These are phyloP conservation scores for Aptenodytes forsteri DNA, from an alignment of 2,113 vertebrate genomes.

Conservation along the genomic window DNA sequence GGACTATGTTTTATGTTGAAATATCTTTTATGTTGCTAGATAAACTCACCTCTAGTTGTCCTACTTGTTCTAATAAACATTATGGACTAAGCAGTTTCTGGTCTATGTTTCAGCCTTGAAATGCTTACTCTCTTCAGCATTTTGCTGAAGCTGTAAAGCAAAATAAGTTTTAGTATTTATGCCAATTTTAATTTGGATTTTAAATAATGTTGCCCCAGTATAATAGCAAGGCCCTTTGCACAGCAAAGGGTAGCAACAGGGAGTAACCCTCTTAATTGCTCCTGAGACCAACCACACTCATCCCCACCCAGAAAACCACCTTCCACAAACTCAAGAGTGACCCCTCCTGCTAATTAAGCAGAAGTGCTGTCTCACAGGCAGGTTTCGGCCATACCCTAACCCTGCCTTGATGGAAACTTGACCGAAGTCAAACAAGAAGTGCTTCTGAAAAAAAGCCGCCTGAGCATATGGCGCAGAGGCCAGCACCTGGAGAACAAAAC, in stretches of 20 bases:
- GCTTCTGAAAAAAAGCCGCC: neutral
- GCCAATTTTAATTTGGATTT: neutral
- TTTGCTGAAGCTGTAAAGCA: neutral
- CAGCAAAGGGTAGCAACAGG: neutral
- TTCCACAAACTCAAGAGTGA: conserved; percentile 9
- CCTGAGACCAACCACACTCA: neutral
- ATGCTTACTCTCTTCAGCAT: neutral
- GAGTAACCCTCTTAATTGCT: neutral
- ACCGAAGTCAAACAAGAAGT: neutral
- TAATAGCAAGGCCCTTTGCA: neutral
- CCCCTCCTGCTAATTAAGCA: conserved; percentile 14
- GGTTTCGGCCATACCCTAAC: neutral
- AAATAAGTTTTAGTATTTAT: neutral
- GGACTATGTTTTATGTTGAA: neutral
- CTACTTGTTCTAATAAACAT: neutral
- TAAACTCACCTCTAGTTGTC: neutral
- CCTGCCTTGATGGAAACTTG: neutral
- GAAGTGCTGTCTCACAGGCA: neutral
- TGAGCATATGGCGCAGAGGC: neutral
- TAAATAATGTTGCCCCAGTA: neutral
- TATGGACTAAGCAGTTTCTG: neutral
- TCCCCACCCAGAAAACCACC: conserved; percentile 5
- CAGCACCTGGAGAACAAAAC: neutral
- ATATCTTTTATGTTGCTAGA: neutral
- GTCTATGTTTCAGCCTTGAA: neutral